Evolutionary conservation across 2,888 invertebrate genomes (phyloP), one percentile per base, ranked within the genome.

Genomic region (Acrocyrtus sp.): DNA sequence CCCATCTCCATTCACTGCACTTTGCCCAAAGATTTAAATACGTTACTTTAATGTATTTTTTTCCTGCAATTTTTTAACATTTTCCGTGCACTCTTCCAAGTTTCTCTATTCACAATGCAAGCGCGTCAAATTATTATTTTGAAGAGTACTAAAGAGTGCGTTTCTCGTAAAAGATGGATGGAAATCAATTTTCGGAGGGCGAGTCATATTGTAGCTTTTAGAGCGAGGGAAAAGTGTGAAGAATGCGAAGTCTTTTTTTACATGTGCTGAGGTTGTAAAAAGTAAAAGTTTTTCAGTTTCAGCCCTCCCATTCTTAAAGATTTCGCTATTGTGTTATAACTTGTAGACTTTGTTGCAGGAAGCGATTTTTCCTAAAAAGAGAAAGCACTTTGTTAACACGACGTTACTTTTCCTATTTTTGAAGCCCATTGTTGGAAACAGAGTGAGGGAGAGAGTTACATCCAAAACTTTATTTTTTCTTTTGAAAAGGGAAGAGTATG

Each of bases 311-410:
- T 41, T 56, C n/a, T 24, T 41, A 1, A 41, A 56, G 43, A 41
- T 41, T n/a, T 17, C 27, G n/a, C 39, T 22, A 57, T 57, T 57
- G 57, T 57, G 41, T 26, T 27, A 43, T 43, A 57, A 43, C 41
- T 43, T 43, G 41, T 8, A 17, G 21, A 27, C 45, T 58, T n/a
- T 29, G 19, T 45, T 47, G 29, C 19, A 29, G 47, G 47, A 58
- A 47, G 45, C 27, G 58, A 57, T 58, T 58, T 47, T 19, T 17
- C 39, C 22, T 8, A 2, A n/a, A 47, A 17, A 27, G 47, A 58
- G 58, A 58, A 58, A 58, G 58, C 29, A 58, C 43, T 58, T 58
- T 45, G 41, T 57, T 57, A 10, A 5, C 22, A 21, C 21, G 43
- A 57, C n/a, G 50, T 50, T 22, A n/a, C n/a, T n/a, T 48, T 48